A percentile compares a stretch with the other conserved stretches of the same genome.
Evolutionary conservation across 2,888 invertebrate genomes (phyloP).

Genomic region (Isoperla grammatica): DNA sequence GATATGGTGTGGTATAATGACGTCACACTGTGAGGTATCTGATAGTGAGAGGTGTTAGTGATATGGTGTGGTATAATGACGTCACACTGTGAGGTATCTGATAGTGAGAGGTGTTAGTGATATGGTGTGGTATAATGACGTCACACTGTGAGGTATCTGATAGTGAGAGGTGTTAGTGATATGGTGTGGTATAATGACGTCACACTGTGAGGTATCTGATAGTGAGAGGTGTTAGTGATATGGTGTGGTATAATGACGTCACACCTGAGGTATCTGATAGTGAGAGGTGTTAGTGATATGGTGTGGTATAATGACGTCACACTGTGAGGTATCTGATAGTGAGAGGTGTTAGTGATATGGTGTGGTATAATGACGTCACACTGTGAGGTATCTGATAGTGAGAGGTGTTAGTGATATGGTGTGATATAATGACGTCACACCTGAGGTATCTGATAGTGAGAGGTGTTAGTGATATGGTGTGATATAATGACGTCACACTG

Average conservation of each 20-base stretch:
- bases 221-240: conserved; percentile 9
- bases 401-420: conserved; percentile 4
- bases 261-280: not conserved
- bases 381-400: not conserved
- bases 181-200: conserved; percentile 15
- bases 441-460: too few relatives aligned
- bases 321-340: too few relatives aligned
- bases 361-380: too few relatives aligned
- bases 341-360: conserved; percentile 11
- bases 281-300: conserved; percentile 1
- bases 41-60: not conserved
- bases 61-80: conserved; percentile 15
- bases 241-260: not conserved
- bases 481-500: too few relatives aligned
- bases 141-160: too few relatives aligned
- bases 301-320: conserved; percentile 16
- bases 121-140: not conserved
- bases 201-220: conserved; percentile 14
- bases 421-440: conserved; percentile 15
- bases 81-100: conserved; percentile 14
- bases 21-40: too few relatives aligned
- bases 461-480: conserved; percentile 8
- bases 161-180: not conserved
- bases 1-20: not conserved
- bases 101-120: too few relatives aligned